Evolutionary conservation across 37 sponge, comb jelly and placozoan genomes (phyloP).

Genomic region (Oopsacas minuta): DNA sequence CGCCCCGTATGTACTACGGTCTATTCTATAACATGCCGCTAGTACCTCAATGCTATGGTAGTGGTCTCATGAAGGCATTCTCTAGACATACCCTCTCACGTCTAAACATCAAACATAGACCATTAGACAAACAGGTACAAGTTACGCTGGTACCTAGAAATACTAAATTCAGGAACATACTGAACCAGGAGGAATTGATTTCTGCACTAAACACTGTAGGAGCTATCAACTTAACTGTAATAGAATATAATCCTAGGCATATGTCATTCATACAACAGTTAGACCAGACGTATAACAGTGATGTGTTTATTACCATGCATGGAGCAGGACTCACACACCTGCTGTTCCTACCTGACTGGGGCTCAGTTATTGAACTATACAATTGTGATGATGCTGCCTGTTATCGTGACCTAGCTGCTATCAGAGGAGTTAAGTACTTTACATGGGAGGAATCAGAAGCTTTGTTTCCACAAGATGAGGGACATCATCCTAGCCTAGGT

Average conservation of each 20-base stretch:
- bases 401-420: constrained; percentile 62
- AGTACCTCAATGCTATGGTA: constrained; percentile 48
- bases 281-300: constrained; percentile 59
- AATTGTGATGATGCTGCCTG: constrained; percentile 71
- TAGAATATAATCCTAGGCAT: constrained; percentile 20
- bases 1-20: constrained; percentile 67
- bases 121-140: constrained; percentile 27
- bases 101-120: constrained; percentile 35
- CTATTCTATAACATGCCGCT: constrained; percentile 66
- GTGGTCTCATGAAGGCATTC: constrained; percentile 75
- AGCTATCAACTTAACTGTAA: neutral
- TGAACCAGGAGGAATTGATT: constrained; percentile 61
- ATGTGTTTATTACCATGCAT: constrained; percentile 85
- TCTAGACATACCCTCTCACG: constrained; percentile 37
- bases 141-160: constrained; percentile 58
- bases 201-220: neutral
- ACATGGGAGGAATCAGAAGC: constrained; percentile 63
- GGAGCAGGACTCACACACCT: constrained; percentile 80
- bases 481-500: constrained; percentile 46
- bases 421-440: constrained; percentile 60
- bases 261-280: neutral
- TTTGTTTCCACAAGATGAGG: constrained; percentile 39
- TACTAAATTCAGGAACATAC: constrained; percentile 53
- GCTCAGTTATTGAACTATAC: constrained; percentile 73
- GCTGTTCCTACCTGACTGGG: constrained; percentile 90